Conservation (phyloP, 2,113 vertebrate genomes). For the Cyanistes caeruleus region DNA sequence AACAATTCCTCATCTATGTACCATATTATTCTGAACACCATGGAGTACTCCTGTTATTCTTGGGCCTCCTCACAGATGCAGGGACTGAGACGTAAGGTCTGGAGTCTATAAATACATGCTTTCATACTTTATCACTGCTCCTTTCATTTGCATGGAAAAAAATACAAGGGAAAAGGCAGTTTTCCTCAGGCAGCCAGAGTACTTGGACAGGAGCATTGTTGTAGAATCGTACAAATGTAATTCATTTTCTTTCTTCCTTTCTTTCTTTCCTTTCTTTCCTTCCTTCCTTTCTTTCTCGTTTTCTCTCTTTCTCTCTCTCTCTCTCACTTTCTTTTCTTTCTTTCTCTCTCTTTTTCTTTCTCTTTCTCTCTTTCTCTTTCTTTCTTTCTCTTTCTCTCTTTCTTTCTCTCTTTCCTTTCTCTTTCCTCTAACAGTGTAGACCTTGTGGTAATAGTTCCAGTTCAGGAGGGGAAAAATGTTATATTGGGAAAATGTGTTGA, state of each 20-base stretch:
- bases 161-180: background rate
- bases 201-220: background rate
- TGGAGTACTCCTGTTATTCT: background rate
- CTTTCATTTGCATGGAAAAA: conserved; percentile 12
- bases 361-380: no score
- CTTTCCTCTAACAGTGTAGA: background rate
- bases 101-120: background rate
- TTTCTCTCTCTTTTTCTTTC: no score
- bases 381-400: no score
- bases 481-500: conserved; percentile 42
- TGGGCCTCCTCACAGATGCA: background rate
- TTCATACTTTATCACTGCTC: conserved; percentile 7
- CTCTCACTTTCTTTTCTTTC: background rate
- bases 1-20: background rate
- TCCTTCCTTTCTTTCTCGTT: no score
- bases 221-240: background rate
- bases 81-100: background rate
- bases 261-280: no score
- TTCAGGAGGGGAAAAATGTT: conserved; percentile 16
- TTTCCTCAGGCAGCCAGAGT: background rate
- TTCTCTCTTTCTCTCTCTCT: background rate
- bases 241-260: background rate
- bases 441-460: background rate
- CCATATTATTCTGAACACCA: background rate
- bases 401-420: no score